Evolutionary conservation across 2,888 invertebrate species (phyloP), one percentile per base, ranked within the genome.

Genomic region (Sphaerophoria taeniata): DNA sequence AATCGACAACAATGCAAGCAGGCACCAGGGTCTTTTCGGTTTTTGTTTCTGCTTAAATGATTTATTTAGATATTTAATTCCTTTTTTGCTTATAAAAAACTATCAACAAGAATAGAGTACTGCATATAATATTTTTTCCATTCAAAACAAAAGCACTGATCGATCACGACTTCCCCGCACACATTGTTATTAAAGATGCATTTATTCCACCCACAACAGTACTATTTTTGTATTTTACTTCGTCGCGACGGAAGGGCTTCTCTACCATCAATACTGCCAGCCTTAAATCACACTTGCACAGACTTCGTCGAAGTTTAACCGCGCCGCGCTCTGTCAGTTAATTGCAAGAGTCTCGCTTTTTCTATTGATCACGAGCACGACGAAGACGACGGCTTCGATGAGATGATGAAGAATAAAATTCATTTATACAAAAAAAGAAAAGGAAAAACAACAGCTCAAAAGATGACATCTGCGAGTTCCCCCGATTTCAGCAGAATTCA

Each of bases 301-400:
- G 47, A 63, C 36, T 67, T 53, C 67, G 67, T 77, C 77, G 81
- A 70, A 76, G 39, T 43, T 11, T 7, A 43, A 43, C 67, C 63
- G 65, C 72, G 65, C 65, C 56, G 58, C 72, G 65, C 73, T 49
- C 81, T n/a, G n/a, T 69, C 72, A 81, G 85, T 85, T 85, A 85
- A 85, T 85, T 85, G 85, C 85, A 85, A 80, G 85, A n/a, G n/a
- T n/a, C n/a, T n/a, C n/a, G n/a, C n/a, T 81, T 76, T 81, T 76
- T 85, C 73, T 61, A 63, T 77, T 47, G 81, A 85, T 85, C 85
- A 85, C 85, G 85, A 85, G 67, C 72, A 14, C 14, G 49, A n/a
- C 12, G n/a, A n/a, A 14, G 49, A 16, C 16, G 39, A 16, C 43
- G 60, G 16, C 12, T 14, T 11, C 45, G 63, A 49, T 33, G n/a